Percentiles rank a stretch among this genome's conserved stretches.
phyloP scores from a whole-genome alignment of 2,888 invertebrate species.

The Thumatha senex region DNA sequence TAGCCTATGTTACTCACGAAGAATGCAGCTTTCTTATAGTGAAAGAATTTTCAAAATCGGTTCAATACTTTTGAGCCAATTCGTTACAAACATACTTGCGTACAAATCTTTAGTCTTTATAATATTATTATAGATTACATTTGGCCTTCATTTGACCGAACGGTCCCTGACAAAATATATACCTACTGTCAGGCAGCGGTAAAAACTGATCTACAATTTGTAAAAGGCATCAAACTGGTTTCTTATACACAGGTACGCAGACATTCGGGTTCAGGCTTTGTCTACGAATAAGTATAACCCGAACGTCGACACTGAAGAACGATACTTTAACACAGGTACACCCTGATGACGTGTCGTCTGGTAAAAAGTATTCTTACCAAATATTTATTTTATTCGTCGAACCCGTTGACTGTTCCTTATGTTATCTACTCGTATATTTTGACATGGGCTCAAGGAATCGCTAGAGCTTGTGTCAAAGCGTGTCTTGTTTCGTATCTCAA shows the following conservation, averaged over 20 bases:
- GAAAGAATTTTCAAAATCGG: no score
- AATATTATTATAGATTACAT: no score
- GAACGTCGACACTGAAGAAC: slow-evolving; percentile 62
- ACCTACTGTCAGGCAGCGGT: no score
- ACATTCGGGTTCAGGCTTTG: slow-evolving; percentile 34
- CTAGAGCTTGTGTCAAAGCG: slow-evolving; percentile 47
- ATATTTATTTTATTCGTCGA: slow-evolving; percentile 18
- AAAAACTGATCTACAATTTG: slow-evolving; percentile 53
- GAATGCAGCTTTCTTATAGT: no score
- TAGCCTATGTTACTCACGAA: no score
- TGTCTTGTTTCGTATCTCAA: slow-evolving; percentile 42
- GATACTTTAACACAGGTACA: slow-evolving; percentile 68
- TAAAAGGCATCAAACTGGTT: slow-evolving; percentile 71
- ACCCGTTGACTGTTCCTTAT: slow-evolving; percentile 39
- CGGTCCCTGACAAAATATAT: slow-evolving; percentile 47
- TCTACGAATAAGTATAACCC: slow-evolving; percentile 37
- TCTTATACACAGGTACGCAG: slow-evolving; percentile 75
- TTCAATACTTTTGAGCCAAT: no score
- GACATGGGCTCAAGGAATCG: slow-evolving; percentile 41
- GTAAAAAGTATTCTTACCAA: slow-evolving; percentile 13
- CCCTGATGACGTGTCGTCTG: slow-evolving; percentile 60
- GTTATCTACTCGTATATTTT: slow-evolving; percentile 13
- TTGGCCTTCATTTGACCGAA: slow-evolving; percentile 26
- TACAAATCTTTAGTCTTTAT: no score
- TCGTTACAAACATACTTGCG: no score